These are phyloP conservation scores for Drosophila greeni DNA, from an alignment of 2,888 invertebrate species.

Conservation along the genomic window DNA sequence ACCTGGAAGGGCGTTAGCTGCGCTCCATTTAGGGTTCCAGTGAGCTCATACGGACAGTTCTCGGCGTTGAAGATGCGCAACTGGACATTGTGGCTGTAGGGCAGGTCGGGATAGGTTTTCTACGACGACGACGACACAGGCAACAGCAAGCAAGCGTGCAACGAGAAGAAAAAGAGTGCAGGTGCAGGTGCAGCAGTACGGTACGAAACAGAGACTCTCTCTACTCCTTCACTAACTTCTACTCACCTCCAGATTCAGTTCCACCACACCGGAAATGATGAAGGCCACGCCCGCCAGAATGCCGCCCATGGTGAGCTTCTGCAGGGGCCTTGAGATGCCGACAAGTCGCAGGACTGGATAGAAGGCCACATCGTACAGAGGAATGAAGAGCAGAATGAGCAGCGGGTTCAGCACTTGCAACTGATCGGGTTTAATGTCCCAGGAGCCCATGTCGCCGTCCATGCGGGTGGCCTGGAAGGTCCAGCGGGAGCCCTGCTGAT, in stretches of 20 bases:
- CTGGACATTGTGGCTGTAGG: constrained; percentile 82
- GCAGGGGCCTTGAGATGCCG: constrained; percentile 86
- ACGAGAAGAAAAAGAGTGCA: constrained; percentile 20
- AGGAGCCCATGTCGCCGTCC: constrained; percentile 88
- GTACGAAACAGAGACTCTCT: background rate
- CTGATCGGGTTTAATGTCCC: constrained; percentile 92
- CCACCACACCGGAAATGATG: constrained; percentile 91
- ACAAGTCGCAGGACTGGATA: constrained; percentile 89
- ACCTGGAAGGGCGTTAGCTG: constrained; percentile 47
- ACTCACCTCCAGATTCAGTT: constrained; percentile 85
- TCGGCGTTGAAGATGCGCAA: constrained; percentile 85
- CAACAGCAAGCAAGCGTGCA: constrained; percentile 32
- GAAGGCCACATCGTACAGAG: constrained; percentile 87
- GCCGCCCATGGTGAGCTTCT: constrained; percentile 93
- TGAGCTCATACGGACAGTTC: constrained; percentile 77
- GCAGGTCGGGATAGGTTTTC: constrained; percentile 84
- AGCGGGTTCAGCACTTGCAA: constrained; percentile 95
- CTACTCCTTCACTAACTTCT: background rate
- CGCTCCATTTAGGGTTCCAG: constrained; percentile 49
- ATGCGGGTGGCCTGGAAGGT: constrained; percentile 94
- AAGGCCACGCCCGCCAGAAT: constrained; percentile 91
- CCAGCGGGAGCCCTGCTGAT: constrained; percentile 96
- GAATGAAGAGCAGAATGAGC: constrained; percentile 90
- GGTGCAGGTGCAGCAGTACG: constrained; percentile 45
- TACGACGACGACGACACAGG: constrained; percentile 66